Evolutionary conservation across 2,797 vertebrate genomes (phyloP).

Genomic region (Denticeps clupeoides): DNA sequence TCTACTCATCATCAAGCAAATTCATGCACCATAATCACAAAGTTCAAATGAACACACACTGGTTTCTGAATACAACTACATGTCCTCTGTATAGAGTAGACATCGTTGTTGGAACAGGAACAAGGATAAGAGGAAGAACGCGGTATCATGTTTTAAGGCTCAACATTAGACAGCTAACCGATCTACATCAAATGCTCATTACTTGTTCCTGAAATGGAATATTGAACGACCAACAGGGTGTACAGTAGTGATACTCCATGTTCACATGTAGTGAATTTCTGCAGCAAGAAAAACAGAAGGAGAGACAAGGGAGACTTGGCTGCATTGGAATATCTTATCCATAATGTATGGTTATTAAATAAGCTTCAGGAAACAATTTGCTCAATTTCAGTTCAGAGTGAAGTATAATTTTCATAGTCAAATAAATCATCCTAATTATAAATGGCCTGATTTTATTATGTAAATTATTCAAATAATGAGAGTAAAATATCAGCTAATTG

Average conservation of each 20-base stretch:
- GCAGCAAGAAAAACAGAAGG: too few species aligned
- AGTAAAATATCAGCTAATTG: slow-evolving; percentile 14
- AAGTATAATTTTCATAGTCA: slow-evolving; percentile 11
- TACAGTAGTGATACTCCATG: slow-evolving; percentile 38
- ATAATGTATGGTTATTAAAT: slow-evolving; percentile 19
- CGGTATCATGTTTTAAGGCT: too few species aligned
- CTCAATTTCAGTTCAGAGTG: slow-evolving; percentile 4
- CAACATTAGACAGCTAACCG: slow-evolving; percentile 60
- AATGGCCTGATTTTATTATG: slow-evolving; percentile 24
- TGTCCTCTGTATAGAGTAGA: too few species aligned
- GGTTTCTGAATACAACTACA: too few species aligned
- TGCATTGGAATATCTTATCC: slow-evolving; percentile 10
- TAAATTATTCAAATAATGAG: slow-evolving; percentile 13
- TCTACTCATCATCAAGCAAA: too few species aligned
- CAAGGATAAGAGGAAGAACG: too few species aligned
- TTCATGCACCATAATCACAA: too few species aligned
- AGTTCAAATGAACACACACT: too few species aligned
- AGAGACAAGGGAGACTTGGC: neutral
- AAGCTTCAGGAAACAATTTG: slow-evolving; percentile 9
- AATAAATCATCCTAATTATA: slow-evolving; percentile 17
- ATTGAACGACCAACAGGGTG: slow-evolving; percentile 46
- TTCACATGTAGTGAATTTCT: slow-evolving; percentile 28
- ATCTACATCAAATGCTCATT: slow-evolving; percentile 59
- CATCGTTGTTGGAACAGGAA: too few species aligned
- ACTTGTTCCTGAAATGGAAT: slow-evolving; percentile 50